A percentile compares a stretch with the other conserved stretches of the same genome.
These are phyloP conservation scores for Argyrosomus regius DNA, from an alignment of 2,797 vertebrate species.

Conservation along the genomic window DNA sequence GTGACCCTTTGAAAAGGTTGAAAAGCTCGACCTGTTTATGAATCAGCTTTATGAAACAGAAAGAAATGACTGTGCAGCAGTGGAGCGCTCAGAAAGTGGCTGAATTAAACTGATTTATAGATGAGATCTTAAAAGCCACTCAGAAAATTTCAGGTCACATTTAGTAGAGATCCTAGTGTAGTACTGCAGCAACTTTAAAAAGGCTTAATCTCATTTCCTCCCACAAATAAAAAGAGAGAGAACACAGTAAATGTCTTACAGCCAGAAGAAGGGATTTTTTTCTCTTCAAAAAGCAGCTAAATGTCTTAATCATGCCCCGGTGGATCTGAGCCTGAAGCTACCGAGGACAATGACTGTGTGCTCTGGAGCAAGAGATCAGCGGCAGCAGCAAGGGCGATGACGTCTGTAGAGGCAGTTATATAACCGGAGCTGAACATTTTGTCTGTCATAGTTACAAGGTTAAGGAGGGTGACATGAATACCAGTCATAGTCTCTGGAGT, in stretches of 20 bases:
- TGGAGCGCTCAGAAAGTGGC: not conserved
- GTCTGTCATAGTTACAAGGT: conserved; percentile 84
- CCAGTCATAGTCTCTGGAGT: conserved; percentile 78
- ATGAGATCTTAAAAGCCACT: conserved; percentile 8
- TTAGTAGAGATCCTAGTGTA: conserved; percentile 7
- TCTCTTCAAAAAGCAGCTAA: conserved; percentile 49
- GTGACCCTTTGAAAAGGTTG: conserved; percentile 51
- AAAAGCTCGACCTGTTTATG: conserved; percentile 34
- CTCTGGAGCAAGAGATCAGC: conserved; percentile 74
- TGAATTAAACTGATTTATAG: conserved; percentile 9
- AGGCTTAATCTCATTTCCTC: conserved; percentile 37
- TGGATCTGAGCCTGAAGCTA: conserved; percentile 68
- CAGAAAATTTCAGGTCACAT: not conserved
- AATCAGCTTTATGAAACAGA: conserved; percentile 24
- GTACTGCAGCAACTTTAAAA: conserved; percentile 1
- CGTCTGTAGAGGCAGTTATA: conserved; percentile 79
- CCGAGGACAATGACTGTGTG: conserved; percentile 72
- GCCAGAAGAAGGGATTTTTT: conserved; percentile 18
- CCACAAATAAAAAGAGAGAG: conserved; percentile 15
- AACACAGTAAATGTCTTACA: conserved; percentile 10
- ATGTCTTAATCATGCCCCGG: conserved; percentile 67
- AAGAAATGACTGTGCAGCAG: conserved; percentile 2
- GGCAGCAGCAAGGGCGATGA: conserved; percentile 75
- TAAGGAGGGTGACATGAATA: conserved; percentile 82
- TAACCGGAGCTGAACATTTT: conserved; percentile 84